Base-by-base conservation (phyloP, 64 coral and sea anemone species). In the Cladopsammia gracilis region DNA sequence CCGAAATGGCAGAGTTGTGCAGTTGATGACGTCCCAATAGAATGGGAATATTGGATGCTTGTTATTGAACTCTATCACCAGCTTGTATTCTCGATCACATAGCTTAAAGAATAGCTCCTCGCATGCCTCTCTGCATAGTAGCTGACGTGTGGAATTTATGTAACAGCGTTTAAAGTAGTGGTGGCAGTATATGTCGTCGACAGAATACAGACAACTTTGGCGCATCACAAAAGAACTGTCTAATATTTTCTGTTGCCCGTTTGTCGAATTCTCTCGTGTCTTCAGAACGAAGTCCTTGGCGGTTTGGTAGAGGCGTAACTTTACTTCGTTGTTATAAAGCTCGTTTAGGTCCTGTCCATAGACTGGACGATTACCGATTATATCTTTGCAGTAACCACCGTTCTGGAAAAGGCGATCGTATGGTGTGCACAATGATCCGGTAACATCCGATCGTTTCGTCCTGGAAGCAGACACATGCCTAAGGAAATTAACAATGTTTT, bases 121-220 rank as follows among this genome's bases (percentile, higher is more conserved):
- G n/a, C 73, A 76, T 22, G 73, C 48, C 51, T 76, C 73, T 76
- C 47, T 76, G 73, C 73, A 76, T 7, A 76, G 10, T 51, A 23
- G 7, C 16, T 16, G 73, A 48, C 13, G 16, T 3, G 5, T 50
- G 8, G 48, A 22, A 76, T 14, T 6, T 0, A 76, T 76, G 73
- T 22, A 76, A 43, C 48, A 76, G 8, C 73, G 73, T 46, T 76
- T 76, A 76, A 76, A 76, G 42, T 76, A 76, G 15, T 76, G 73
- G 2, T 76, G 73, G 22, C 73, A 76, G 48, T 76, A 76, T 43
- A 76, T 19, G 20, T 76, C 73, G 3, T 76, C 73, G 13, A 76
- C 48, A 15, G n/a, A 20, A 20, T 76, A 18, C 16, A 53, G 47
- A 53, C 73, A 76, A 16, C 73, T 76, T 52, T 76, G 73, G 18